A percentile compares a stretch with the other conserved stretches of the same genome.
These are phyloP conservation scores for Brachionichthys hirsutus DNA, from an alignment of 2,113 vertebrate species.

Conservation along the genomic window DNA sequence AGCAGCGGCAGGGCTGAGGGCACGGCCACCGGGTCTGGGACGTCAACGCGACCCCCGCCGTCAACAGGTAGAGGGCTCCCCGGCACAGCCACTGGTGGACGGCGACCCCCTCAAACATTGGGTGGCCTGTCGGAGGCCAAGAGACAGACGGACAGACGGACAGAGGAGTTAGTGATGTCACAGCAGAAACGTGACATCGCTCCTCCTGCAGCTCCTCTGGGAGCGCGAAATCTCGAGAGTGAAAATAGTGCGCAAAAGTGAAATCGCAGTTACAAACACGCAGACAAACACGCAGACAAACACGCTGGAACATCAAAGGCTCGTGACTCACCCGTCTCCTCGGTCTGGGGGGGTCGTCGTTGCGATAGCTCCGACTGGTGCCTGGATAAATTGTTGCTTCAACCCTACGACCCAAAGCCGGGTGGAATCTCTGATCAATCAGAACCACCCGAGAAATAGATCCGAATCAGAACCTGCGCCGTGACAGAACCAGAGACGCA, in stretches of 20 bases:
- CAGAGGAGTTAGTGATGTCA: slow-evolving; percentile 13
- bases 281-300: too few species aligned
- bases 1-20: slow-evolving; percentile 78
- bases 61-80: slow-evolving; percentile 65
- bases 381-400: not conserved
- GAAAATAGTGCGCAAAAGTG: slow-evolving; percentile 28
- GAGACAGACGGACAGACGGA: slow-evolving; percentile 15
- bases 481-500: slow-evolving; percentile 9
- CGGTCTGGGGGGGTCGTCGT: slow-evolving; percentile 31
- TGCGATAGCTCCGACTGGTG: not conserved
- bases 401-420: not conserved
- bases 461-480: slow-evolving; percentile 26
- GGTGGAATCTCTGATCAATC: not conserved
- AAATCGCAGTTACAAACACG: slow-evolving; percentile 21
- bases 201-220: too few species aligned
- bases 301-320: too few species aligned
- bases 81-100: slow-evolving; percentile 59
- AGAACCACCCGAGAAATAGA: slow-evolving; percentile 13
- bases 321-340: slow-evolving; percentile 58
- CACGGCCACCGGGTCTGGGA: slow-evolving; percentile 66
- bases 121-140: slow-evolving; percentile 53
- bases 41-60: slow-evolving; percentile 43
- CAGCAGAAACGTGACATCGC: too few species aligned
- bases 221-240: slow-evolving; percentile 15
- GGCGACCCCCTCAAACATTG: slow-evolving; percentile 68